phyloP scores from a whole-genome alignment of 1,140 invertebrate species.

The Hycleus phaleratus region DNA sequence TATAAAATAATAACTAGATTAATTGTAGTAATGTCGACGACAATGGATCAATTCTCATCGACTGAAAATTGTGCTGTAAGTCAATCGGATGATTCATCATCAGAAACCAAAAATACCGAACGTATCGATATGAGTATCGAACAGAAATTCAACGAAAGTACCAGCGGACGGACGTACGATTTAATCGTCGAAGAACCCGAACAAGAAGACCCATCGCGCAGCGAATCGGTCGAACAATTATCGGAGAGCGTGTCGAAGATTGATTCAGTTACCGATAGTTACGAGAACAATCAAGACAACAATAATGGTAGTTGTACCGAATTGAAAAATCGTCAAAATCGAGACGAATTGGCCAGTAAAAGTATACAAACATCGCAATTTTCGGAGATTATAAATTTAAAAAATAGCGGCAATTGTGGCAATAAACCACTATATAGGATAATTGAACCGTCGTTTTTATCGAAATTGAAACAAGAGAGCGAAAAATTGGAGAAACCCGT shows the following conservation, averaged over 20 bases:
- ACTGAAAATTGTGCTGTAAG: conserved; percentile 46
- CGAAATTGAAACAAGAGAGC: conserved; percentile 53
- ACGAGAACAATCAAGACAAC: conserved; percentile 43
- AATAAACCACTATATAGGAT: conserved; percentile 43
- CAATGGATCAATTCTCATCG: conserved; percentile 55
- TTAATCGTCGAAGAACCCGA: conserved; percentile 44
- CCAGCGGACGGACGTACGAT: conserved; percentile 34
- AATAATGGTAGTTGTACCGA: conserved; percentile 30
- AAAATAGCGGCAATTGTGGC: conserved; percentile 20
- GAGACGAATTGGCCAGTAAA: conserved; percentile 35
- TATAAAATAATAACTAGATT: neutral
- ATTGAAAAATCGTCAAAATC: neutral
- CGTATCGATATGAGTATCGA: conserved; percentile 20
- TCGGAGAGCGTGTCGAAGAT: conserved; percentile 43
- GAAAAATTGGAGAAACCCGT: conserved; percentile 64
- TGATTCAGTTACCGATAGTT: conserved; percentile 24
- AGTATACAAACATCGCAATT: conserved; percentile 59
- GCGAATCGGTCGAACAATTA: conserved; percentile 44
- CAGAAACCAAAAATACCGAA: conserved; percentile 22
- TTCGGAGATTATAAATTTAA: conserved; percentile 38
- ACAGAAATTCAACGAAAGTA: conserved; percentile 23
- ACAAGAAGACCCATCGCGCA: conserved; percentile 34
- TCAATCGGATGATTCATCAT: conserved; percentile 39
- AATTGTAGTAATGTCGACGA: conserved; percentile 44
- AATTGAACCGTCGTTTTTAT: conserved; percentile 57